Percentiles rank a stretch among this genome's conserved stretches.
Conservation (phyloP, 2,113 vertebrate genomes). For the Prionailurus viverrinus region DNA sequence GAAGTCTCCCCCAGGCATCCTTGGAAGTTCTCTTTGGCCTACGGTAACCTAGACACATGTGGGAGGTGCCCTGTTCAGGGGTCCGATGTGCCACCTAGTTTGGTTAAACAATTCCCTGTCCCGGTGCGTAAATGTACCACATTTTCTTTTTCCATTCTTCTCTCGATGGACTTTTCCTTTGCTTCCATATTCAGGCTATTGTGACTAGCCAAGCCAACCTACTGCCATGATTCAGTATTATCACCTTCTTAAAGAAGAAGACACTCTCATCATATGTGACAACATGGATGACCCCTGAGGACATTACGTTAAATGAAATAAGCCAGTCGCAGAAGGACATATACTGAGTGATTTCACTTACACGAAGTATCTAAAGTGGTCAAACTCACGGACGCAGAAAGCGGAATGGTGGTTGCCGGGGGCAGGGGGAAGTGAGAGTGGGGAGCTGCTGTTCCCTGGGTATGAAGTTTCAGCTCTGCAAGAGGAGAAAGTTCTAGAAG, state of each 20-base stretch:
- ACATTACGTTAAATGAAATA: not conserved
- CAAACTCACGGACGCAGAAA: not conserved
- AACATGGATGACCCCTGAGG: not conserved
- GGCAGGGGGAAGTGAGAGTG: no score
- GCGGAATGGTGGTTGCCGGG: not conserved
- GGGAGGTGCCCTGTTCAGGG: not conserved
- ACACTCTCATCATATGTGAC: not conserved
- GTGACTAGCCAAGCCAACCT: not conserved
- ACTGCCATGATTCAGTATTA: not conserved
- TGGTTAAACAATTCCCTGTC: not conserved
- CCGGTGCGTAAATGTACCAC: accelerated
- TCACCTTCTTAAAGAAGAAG: not conserved
- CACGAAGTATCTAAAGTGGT: not conserved
- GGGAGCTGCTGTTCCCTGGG: not conserved
- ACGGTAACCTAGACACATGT: not conserved
- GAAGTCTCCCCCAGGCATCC: not conserved
- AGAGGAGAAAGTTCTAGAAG: not conserved
- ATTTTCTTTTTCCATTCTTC: not conserved
- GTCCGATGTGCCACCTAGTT: not conserved
- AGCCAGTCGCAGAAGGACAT: not conserved
- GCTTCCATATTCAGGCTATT: not conserved
- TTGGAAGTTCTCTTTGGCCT: not conserved
- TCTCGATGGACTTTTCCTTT: not conserved
- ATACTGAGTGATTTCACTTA: not conserved
- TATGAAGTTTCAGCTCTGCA: not conserved